A percentile compares a stretch with the other conserved stretches of the same genome.
Conservation (phyloP, 1,140 invertebrate species). For the Plectrocnemia conspersa region DNA sequence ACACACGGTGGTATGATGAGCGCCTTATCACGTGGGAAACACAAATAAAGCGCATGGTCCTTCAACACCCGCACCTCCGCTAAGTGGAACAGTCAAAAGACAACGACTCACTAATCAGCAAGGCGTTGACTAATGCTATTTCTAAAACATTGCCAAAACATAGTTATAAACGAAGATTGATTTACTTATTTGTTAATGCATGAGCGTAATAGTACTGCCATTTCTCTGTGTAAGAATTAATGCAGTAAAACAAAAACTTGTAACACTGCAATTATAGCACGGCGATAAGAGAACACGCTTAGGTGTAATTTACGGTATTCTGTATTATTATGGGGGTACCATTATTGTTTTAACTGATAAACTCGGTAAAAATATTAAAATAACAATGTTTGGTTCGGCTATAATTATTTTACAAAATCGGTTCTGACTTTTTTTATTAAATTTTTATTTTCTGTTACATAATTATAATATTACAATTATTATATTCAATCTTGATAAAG, state of each 20-base stretch:
- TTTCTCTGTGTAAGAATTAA: no score
- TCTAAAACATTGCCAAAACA: no score
- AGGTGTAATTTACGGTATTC: slow-evolving; percentile 6
- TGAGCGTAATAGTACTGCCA: not conserved
- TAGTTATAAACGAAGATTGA: not conserved
- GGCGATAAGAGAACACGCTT: not conserved
- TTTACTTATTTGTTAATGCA: not conserved
- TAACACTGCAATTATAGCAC: not conserved
- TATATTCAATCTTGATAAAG: no score
- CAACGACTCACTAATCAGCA: not conserved
- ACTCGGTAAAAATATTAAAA: no score
- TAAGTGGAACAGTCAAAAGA: not conserved
- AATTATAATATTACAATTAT: no score
- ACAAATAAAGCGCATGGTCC: slow-evolving; percentile 24
- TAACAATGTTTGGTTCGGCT: no score
- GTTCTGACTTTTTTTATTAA: no score
- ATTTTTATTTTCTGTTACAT: no score
- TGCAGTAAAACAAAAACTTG: not conserved
- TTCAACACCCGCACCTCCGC: slow-evolving; percentile 9
- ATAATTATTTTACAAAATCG: no score
- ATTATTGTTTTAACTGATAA: slow-evolving; percentile 4
- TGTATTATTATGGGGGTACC: slow-evolving; percentile 11
- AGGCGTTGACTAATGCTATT: no score
- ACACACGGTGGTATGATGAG: slow-evolving; percentile 21
- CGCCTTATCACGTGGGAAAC: slow-evolving; percentile 34